phyloP scores from a whole-genome alignment of 2,888 invertebrate genomes.

The Lysandra coridon region DNA sequence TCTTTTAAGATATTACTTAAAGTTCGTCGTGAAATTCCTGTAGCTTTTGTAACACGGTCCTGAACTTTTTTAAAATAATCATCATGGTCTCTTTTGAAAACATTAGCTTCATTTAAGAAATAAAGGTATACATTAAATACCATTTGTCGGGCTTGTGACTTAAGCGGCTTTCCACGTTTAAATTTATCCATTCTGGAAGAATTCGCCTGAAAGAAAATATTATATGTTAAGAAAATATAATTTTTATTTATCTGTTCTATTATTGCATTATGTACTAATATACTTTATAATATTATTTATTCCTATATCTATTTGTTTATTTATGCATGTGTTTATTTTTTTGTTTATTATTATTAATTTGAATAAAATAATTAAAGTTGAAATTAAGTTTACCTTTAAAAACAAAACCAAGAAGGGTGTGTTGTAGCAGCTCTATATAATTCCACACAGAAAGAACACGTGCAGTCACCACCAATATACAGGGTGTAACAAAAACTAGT shows the following conservation, averaged over 20 bases:
- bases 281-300: neutral
- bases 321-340: neutral
- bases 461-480: too few relatives aligned
- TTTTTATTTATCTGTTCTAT: neutral
- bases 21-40: constrained; percentile 1
- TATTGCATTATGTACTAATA: neutral
- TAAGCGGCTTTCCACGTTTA: constrained; percentile 4
- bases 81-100: neutral
- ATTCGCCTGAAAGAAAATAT: neutral
- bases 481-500: too few relatives aligned
- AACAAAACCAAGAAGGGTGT: constrained; percentile 6
- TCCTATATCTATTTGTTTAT: neutral
- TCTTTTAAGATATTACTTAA: constrained; percentile 15
- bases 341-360: neutral
- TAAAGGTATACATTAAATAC: constrained; percentile 44
- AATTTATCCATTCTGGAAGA: constrained; percentile 5
- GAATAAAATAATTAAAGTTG: constrained; percentile 1
- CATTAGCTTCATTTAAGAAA: constrained; percentile 36
- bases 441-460: neutral
- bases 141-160: constrained; percentile 35
- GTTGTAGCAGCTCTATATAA: too few relatives aligned
- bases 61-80: constrained; percentile 6
- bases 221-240: neutral
- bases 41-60: constrained; percentile 15
- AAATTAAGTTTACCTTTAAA: neutral